A percentile compares a stretch with the other conserved stretches of the same genome.
Conservation (phyloP, 2,113 vertebrate genomes). For the Martes martes region DNA sequence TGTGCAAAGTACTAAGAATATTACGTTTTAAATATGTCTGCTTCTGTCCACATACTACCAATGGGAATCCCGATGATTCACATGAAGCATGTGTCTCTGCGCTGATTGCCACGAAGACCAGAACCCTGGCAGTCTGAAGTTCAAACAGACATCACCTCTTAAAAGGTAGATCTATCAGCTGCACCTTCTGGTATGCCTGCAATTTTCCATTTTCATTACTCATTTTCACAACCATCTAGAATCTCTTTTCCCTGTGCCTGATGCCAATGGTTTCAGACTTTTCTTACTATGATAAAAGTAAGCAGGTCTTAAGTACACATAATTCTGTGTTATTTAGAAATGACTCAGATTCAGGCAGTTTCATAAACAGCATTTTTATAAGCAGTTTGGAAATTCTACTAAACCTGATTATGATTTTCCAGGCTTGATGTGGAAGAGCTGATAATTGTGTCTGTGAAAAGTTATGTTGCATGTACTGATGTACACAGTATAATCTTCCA, state of each 20-base stretch:
- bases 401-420: neutral
- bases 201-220: neutral
- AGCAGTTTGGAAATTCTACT: neutral
- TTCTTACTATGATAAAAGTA: neutral
- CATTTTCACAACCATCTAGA: neutral
- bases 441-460: neutral
- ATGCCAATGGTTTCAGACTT: neutral
- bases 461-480: neutral
- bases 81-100: neutral
- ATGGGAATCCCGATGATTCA: neutral
- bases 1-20: conserved; percentile 44
- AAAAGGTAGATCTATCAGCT: neutral
- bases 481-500: neutral
- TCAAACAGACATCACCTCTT: neutral
- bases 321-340: neutral
- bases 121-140: neutral
- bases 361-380: neutral
- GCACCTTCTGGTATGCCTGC: neutral
- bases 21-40: neutral
- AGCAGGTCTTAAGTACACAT: neutral
- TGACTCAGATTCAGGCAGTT: neutral
- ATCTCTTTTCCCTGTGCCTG: neutral
- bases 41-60: neutral
- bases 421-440: neutral
- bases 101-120: neutral